Evolutionary conservation across 2,113 vertebrate species (phyloP), one percentile per base, ranked within the genome.

Genomic region (Rhinopomastus cyanomelas): DNA sequence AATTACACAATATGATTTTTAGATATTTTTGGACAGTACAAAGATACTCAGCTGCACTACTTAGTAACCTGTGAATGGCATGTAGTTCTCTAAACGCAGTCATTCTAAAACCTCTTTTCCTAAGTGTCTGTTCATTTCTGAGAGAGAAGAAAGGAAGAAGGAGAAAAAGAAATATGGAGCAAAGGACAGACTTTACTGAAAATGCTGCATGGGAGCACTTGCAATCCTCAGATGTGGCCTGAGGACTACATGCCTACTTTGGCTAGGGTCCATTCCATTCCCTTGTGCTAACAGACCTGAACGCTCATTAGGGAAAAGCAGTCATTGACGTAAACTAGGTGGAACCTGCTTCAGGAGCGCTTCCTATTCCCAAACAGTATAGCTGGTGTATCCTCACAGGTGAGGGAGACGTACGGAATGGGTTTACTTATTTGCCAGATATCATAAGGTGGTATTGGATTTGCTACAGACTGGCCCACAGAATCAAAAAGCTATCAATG

Each of bases 31-130:
- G 5, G 59, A 73, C 29, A 59, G 48, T 64, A 73, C 37, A 61
- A 66, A 83, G 65, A 67, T 48, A 39, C 56, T 59, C 37, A 62
- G 68, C 32, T 21, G 20, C 46, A 48, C 19, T 48, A 21, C 9
- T 9, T 48, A 21, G 46, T 18, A 48, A 46, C 46, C 20, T 16
- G 46, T 9, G 46, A 81, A 90, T 59, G 32, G 51, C 25, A 65
- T 52, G 29, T 32, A 62, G 68, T 88, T 91, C 69, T 92, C 86
- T 72, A 79, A 86, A 89, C 75, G 66, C 23, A 76, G 62, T 86
- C 11, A 86, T 62, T 88, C 92, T 73, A 69, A 90, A 79, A 55
- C 36, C 79, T 36, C 21, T 29, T 76, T 81, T 90, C 83, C 29
- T 59, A 16, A 68, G 59, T 29, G 56, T 65, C 69, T 91, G 61